These are phyloP conservation scores for Anas platyrhynchos DNA, from an alignment of 2,113 vertebrate species.

Conservation along the genomic window DNA sequence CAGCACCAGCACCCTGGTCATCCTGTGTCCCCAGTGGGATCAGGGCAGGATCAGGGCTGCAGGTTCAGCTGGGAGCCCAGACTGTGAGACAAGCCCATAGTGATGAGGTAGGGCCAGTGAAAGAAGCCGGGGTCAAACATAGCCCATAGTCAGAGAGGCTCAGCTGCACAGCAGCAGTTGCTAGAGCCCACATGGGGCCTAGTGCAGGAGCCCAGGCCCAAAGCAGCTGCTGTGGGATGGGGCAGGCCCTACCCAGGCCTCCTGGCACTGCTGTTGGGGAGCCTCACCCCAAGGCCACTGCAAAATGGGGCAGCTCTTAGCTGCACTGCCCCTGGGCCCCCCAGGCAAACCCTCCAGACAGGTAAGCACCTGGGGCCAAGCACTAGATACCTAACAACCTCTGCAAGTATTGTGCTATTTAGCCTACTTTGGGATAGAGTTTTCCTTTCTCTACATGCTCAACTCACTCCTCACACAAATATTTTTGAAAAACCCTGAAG, in stretches of 20 bases:
- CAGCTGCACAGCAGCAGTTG: neutral
- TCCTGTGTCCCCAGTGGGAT: accelerated
- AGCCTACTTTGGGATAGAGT: neutral
- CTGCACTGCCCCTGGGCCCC: accelerated
- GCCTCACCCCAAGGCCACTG: neutral
- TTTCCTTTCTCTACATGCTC: neutral
- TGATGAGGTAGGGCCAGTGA: neutral
- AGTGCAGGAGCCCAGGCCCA: accelerated
- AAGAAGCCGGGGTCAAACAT: neutral
- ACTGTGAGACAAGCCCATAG: neutral
- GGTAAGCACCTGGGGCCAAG: accelerated
- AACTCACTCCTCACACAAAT: accelerated
- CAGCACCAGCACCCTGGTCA: neutral
- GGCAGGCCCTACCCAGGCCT: accelerated
- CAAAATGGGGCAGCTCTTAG: neutral
- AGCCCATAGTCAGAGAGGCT: neutral
- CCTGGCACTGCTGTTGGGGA: accelerated
- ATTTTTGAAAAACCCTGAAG: neutral
- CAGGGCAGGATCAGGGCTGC: accelerated
- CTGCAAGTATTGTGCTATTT: neutral
- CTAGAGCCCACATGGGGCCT: accelerated
- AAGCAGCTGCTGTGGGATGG: neutral
- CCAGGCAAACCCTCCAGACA: neutral
- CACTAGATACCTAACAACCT: neutral
- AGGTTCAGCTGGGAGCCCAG: neutral